Evolutionary conservation across 2,888 invertebrate genomes (phyloP).

Genomic region (Stramonita haemastoma): DNA sequence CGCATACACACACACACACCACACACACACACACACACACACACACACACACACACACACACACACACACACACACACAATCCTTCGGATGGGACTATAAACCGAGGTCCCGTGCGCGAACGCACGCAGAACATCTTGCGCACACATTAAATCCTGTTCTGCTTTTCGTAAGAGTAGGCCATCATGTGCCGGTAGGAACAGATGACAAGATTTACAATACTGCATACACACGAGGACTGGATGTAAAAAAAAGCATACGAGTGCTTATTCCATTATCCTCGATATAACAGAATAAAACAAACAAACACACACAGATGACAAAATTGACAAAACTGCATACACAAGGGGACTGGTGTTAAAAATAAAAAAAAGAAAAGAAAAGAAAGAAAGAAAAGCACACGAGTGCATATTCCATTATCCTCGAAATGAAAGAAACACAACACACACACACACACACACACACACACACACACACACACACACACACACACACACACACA

Average conservation of each 20-base stretch:
- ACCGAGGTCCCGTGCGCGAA: not conserved
- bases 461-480: not conserved
- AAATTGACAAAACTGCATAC: too few species aligned
- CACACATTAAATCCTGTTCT: too few species aligned
- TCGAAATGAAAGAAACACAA: too few species aligned
- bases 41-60: not conserved
- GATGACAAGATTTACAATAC: not conserved
- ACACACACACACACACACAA: slow-evolving; percentile 1
- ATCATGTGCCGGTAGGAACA: not conserved
- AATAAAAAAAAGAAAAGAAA: too few species aligned
- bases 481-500: not conserved
- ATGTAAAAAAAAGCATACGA: not conserved
- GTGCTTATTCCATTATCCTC: not conserved
- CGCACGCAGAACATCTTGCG: not conserved
- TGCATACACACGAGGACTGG: not conserved
- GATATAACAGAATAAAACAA: not conserved
- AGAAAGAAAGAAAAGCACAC: too few species aligned
- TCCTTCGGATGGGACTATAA: not conserved
- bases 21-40: not conserved
- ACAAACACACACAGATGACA: not conserved
- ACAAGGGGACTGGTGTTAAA: too few species aligned
- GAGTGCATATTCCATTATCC: too few species aligned
- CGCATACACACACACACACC: not conserved
- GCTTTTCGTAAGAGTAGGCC: not conserved
- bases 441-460: not conserved